phyloP scores from a whole-genome alignment of 1,140 invertebrate species.

The Aphis craccivora region DNA sequence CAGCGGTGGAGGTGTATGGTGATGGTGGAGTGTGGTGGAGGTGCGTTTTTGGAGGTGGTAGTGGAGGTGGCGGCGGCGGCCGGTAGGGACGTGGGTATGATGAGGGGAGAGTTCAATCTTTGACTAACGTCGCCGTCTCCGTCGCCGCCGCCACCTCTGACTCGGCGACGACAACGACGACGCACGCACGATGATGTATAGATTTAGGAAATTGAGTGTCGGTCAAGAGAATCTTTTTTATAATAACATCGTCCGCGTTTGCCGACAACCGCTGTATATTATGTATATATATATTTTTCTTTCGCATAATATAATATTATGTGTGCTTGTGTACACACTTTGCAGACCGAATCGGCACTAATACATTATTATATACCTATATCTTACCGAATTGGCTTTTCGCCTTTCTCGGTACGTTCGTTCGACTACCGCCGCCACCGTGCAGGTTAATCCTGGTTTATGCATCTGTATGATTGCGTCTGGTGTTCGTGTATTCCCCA shows the following conservation, averaged over 20 bases:
- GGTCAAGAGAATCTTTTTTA: conserved; percentile 10
- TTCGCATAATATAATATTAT: neutral
- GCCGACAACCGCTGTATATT: neutral
- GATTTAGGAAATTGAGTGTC: neutral
- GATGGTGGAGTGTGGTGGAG: too few relatives aligned
- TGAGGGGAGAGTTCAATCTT: neutral
- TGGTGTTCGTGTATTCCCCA: neutral
- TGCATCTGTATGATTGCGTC: too few relatives aligned
- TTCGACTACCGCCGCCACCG: too few relatives aligned
- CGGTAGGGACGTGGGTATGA: neutral
- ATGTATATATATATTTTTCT: neutral
- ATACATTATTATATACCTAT: neutral
- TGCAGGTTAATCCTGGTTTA: neutral
- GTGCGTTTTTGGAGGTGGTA: too few relatives aligned
- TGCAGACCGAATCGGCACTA: neutral
- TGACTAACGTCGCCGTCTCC: too few relatives aligned
- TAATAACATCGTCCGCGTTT: neutral
- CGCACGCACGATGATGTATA: neutral
- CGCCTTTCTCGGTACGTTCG: neutral
- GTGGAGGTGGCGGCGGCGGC: too few relatives aligned
- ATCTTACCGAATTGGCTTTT: neutral
- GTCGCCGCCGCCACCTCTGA: neutral
- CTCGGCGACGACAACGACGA: neutral
- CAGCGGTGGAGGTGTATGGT: too few relatives aligned
- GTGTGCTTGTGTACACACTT: neutral